These are phyloP conservation scores for Watsonalla cultraria DNA, from an alignment of 2,888 invertebrate species.

Conservation along the genomic window DNA sequence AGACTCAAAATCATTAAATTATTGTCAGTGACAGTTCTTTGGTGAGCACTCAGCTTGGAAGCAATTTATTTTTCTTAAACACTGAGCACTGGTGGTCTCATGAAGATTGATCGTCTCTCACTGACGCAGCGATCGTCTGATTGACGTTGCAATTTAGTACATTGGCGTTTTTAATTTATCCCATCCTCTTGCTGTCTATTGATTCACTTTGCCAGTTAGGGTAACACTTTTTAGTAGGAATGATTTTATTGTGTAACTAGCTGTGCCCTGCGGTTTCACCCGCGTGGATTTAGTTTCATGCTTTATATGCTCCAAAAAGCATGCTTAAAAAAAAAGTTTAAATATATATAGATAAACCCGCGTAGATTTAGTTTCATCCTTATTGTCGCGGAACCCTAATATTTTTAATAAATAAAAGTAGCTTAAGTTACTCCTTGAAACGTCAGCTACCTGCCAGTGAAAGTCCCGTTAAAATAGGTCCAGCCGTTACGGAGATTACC, in stretches of 20 bases:
- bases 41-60: constrained; percentile 15
- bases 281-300: too few relatives aligned
- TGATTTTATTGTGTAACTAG: neutral
- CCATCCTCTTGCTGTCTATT: constrained; percentile 41
- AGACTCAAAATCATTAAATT: too few relatives aligned
- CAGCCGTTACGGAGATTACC: too few relatives aligned
- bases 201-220: constrained; percentile 25
- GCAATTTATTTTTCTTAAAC: constrained; percentile 70
- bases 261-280: neutral
- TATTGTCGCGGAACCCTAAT: too few relatives aligned
- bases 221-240: neutral
- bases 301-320: too few relatives aligned
- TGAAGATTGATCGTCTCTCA: constrained; percentile 64
- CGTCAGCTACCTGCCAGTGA: too few relatives aligned
- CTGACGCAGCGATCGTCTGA: constrained; percentile 56
- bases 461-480: too few relatives aligned
- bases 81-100: constrained; percentile 43
- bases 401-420: too few relatives aligned
- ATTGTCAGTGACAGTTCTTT: constrained; percentile 6
- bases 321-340: too few relatives aligned
- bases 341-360: too few relatives aligned
- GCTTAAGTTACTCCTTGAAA: too few relatives aligned
- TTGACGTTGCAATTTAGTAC: constrained; percentile 72
- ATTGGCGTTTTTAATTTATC: constrained; percentile 70
- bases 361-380: too few relatives aligned